Evolutionary conservation across 23 tunicate genomes (phyloP), one percentile per base, ranked within the genome.

Genomic region (Halocynthia roretzi): DNA sequence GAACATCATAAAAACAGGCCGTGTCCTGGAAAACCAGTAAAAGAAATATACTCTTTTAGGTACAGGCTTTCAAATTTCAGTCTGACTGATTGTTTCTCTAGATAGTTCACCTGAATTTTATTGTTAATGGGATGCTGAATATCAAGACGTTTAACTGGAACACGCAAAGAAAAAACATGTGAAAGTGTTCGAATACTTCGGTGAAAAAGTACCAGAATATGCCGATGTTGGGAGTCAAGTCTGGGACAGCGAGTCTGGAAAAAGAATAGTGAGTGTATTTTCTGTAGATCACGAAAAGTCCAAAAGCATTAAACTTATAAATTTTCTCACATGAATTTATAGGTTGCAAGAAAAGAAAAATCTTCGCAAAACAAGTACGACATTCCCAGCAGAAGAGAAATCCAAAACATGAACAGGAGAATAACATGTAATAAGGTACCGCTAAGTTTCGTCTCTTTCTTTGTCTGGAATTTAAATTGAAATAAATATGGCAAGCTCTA

Each of bases 181-280:
- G 88, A 75, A 92, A 92, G 69, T 92, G 98, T 19, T 86, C 80
- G 63, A 92, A 92, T 2, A 92, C 81, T 68, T 92, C 98, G 14
- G 98, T 92, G 79, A 92, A 92, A 66, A 92, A 92, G 76, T 92
- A 92, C 98, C 98, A 92, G 62, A 92, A 92, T 17, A 92, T 23
- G 22, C 98, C 98, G 57, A 92, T 63, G 66, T 92, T 92, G 14
- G 98, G 98, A 17, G 98, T 92, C 68, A 82, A 85, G 75, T 92
- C 98, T 18, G 91, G 92, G 1, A 83, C 91, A 67, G 83, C 63
- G n/a, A 86, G 62, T 54, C 91, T 86, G 21, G 22, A 15, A 72
- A 21, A 2, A 48, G 11, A 58, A 14, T 14, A 2, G 63, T n/a
- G 17, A 58, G 17, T 15, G 5, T 58, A 4, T 1, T 58, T 40